Evolutionary conservation across 2,797 vertebrate genomes (phyloP).

Genomic region (Hylomyscus alleni): DNA sequence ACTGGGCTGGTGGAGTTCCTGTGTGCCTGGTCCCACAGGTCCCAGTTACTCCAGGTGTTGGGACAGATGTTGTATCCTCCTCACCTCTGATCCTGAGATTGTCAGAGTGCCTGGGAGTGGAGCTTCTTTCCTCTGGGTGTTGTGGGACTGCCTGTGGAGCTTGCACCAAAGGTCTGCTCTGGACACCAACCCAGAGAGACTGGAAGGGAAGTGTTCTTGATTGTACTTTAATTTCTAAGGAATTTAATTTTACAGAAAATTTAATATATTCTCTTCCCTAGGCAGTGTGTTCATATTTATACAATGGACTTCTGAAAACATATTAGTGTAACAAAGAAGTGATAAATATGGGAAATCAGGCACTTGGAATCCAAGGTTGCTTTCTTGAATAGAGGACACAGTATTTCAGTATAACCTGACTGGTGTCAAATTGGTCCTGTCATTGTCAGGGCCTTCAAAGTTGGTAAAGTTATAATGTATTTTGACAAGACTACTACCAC

Average conservation of each 20-base stretch:
- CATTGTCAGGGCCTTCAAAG: conserved; percentile 52
- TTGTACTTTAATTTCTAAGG: conserved; percentile 41
- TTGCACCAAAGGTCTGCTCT: no score
- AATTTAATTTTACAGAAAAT: conserved; percentile 32
- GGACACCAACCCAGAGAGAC: no score
- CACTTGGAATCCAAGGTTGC: not conserved
- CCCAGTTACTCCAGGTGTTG: no score
- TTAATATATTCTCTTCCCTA: conserved; percentile 3
- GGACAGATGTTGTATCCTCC: no score
- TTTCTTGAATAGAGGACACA: not conserved
- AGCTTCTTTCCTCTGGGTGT: no score
- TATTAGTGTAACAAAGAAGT: conserved; percentile 21
- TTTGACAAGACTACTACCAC: conserved; percentile 12
- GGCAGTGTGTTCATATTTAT: conserved; percentile 37
- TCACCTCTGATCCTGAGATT: no score
- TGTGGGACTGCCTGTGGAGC: no score
- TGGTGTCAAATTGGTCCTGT: not conserved
- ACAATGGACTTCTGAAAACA: not conserved
- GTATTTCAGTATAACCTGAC: not conserved
- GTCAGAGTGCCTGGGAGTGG: no score
- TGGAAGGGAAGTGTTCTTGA: conserved; percentile 45
- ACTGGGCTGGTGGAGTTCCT: no score
- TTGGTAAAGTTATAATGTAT: conserved; percentile 43
- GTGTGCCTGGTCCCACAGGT: no score
- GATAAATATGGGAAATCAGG: conserved; percentile 35